Evolutionary conservation across 2,888 invertebrate genomes (phyloP).

Genomic region (Hypsopygia costalis): DNA sequence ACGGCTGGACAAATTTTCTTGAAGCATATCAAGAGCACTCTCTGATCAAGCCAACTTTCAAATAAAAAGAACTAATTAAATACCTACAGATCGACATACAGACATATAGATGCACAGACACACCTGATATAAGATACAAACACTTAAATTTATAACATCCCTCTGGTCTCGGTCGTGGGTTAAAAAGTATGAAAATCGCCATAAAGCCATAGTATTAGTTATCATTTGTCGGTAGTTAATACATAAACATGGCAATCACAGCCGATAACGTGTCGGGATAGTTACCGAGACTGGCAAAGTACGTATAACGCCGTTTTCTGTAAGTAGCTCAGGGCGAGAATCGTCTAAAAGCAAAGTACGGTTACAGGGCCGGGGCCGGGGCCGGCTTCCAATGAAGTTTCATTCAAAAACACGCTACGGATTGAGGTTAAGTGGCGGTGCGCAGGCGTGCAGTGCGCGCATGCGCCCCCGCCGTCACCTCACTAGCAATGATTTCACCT

Average conservation of each 20-base stretch:
- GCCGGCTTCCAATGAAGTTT: constrained; percentile 62
- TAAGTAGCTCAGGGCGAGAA: constrained; percentile 36
- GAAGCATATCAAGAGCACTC: no score
- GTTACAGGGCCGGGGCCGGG: constrained; percentile 28
- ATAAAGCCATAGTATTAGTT: no score
- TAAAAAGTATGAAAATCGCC: no score
- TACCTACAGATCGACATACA: no score
- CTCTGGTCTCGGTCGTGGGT: no score
- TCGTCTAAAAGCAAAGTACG: constrained; percentile 60
- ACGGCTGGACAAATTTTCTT: no score
- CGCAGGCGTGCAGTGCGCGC: constrained; percentile 65
- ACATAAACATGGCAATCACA: constrained; percentile 6
- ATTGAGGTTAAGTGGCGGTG: constrained; percentile 71
- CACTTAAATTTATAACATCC: no score
- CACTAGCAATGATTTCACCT: constrained; percentile 72
- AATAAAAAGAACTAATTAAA: no score
- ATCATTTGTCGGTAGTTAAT: background rate
- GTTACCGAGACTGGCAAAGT: constrained; percentile 40
- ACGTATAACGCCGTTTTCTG: no score
- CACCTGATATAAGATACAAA: no score
- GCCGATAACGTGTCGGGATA: constrained; percentile 18
- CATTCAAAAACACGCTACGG: constrained; percentile 76
- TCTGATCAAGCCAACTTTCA: no score
- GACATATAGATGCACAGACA: no score
- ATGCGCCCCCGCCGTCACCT: constrained; percentile 36